Evolutionary conservation across 2,888 invertebrate genomes (phyloP).

Genomic region (Mechanitis mazaeus): DNA sequence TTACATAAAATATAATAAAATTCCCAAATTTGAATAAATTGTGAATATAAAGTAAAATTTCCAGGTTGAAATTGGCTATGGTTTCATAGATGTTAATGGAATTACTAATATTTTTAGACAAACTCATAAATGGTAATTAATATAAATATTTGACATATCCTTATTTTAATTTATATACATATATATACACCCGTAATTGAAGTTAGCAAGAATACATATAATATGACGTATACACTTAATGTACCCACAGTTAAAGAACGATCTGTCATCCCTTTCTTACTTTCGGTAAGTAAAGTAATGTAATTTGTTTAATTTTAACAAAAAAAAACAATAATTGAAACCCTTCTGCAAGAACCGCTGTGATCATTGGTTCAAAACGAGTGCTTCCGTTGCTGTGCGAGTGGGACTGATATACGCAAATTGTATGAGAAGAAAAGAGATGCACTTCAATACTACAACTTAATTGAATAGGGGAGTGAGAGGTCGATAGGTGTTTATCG

Average conservation of each 20-base stretch:
- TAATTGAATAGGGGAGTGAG: constrained; percentile 60
- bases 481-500: constrained; percentile 36
- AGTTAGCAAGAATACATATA: background rate
- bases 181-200: background rate
- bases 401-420: constrained; percentile 33
- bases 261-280: constrained; percentile 4
- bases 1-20: too few relatives aligned
- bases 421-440: constrained; percentile 35
- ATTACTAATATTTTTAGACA: too few relatives aligned
- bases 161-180: background rate
- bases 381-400: constrained; percentile 60
- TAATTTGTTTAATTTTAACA: constrained; percentile 23
- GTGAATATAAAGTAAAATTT: too few relatives aligned
- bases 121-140: too few relatives aligned
- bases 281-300: background rate
- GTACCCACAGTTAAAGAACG: background rate
- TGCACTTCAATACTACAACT: constrained; percentile 50
- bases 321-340: constrained; percentile 31
- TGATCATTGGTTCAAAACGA: constrained; percentile 63
- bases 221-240: constrained; percentile 3
- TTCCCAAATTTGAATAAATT: too few relatives aligned
- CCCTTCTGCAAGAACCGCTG: constrained; percentile 45
- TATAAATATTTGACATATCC: background rate
- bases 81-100: too few relatives aligned
- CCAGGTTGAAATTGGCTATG: too few relatives aligned